phyloP scores from a whole-genome alignment of 1,140 invertebrate species.

The Caenorhabditis briggsae region DNA sequence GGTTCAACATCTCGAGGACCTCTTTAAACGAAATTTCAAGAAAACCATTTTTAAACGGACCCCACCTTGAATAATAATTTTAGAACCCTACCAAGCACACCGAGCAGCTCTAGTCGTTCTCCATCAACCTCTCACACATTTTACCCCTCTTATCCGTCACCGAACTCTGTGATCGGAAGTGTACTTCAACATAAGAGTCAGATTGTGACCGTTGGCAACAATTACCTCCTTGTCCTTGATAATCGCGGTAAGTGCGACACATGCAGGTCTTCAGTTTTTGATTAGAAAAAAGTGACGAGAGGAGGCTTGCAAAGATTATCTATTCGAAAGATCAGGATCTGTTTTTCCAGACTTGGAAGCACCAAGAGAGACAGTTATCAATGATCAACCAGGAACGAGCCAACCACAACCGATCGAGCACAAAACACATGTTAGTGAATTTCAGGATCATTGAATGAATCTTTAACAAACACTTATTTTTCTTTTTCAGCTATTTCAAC shows the following conservation, averaged over 20 bases:
- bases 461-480: background rate
- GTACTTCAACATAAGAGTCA: background rate
- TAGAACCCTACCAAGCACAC: slow-evolving; percentile 3
- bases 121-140: slow-evolving; percentile 1
- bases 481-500: background rate
- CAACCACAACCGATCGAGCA: background rate
- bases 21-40: too few species aligned
- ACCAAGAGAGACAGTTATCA: background rate
- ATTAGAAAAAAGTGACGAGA: slow-evolving; percentile 14
- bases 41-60: too few species aligned
- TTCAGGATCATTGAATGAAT: background rate
- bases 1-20: too few species aligned
- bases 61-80: background rate
- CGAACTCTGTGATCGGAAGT: slow-evolving; percentile 25
- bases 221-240: slow-evolving; percentile 34
- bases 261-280: background rate
- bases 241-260: background rate
- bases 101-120: background rate
- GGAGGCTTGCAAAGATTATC: background rate
- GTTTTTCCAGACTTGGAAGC: slow-evolving; percentile 24
- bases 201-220: slow-evolving; percentile 31
- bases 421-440: background rate
- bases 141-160: slow-evolving; percentile 31
- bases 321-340: background rate
- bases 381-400: background rate